Evolutionary conservation across 2,888 invertebrate species (phyloP).

Genomic region (Mimumesa dahlbomi): DNA sequence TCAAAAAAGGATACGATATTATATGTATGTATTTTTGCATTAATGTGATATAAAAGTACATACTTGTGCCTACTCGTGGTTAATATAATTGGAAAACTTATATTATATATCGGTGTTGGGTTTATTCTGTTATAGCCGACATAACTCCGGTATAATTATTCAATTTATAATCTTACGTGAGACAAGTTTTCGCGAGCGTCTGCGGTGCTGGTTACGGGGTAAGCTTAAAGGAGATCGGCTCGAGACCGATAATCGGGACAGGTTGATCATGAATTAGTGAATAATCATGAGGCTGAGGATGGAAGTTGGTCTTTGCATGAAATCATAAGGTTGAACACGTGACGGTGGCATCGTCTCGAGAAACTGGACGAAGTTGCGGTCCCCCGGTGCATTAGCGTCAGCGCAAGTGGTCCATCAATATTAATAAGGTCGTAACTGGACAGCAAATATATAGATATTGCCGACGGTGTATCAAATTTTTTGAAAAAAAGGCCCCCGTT

Average conservation of each 20-base stretch:
- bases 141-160: too few relatives aligned
- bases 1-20: too few relatives aligned
- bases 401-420: slow-evolving; percentile 68
- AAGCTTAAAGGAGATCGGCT: not conserved
- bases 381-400: slow-evolving; percentile 66
- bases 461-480: slow-evolving; percentile 53
- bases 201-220: not conserved
- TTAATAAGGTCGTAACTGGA: slow-evolving; percentile 68
- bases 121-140: slow-evolving; percentile 32
- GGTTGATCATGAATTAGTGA: slow-evolving; percentile 45
- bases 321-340: slow-evolving; percentile 49
- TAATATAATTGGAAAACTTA: too few relatives aligned
- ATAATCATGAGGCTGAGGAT: slow-evolving; percentile 55
- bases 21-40: too few relatives aligned
- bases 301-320: slow-evolving; percentile 35
- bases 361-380: slow-evolving; percentile 33
- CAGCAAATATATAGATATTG: slow-evolving; percentile 43
- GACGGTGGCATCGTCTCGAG: slow-evolving; percentile 36
- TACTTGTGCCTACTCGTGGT: too few relatives aligned
- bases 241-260: slow-evolving; percentile 32
- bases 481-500: slow-evolving; percentile 1
- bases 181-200: slow-evolving; percentile 1
- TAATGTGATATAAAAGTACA: too few relatives aligned
- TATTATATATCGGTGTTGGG: too few relatives aligned
- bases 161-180: too few relatives aligned